phyloP scores from a whole-genome alignment of 2,888 invertebrate genomes.

The Metellina segmentata region DNA sequence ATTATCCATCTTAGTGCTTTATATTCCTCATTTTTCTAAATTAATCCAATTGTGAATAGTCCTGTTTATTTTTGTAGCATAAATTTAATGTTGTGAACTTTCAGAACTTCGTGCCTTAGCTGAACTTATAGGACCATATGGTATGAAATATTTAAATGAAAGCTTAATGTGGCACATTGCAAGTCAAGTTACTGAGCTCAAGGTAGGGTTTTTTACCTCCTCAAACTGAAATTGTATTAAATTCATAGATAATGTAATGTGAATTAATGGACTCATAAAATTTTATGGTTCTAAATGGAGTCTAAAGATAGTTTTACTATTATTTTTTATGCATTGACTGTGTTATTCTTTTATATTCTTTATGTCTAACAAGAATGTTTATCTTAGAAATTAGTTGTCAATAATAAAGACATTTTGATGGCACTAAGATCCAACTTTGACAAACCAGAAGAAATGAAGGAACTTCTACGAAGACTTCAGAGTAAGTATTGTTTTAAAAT shows the following conservation, averaged over 20 bases:
- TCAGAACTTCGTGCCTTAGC: slow-evolving; percentile 93
- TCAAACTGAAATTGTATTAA: no score
- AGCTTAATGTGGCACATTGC: slow-evolving; percentile 99
- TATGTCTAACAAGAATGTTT: not conserved
- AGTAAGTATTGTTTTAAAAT: slow-evolving; percentile 81
- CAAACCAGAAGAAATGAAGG: slow-evolving; percentile 98
- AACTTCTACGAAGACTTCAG: slow-evolving; percentile 93
- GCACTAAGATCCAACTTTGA: slow-evolving; percentile 97
- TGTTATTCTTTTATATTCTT: no score
- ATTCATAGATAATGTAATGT: no score
- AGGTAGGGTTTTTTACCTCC: slow-evolving; percentile 81
- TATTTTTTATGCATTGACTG: no score
- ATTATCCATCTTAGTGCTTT: not conserved
- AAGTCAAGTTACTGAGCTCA: slow-evolving; percentile 97
- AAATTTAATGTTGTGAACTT: not conserved
- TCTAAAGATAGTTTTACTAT: no score
- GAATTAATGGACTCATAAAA: no score
- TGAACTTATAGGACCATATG: slow-evolving; percentile 98
- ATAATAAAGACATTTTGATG: slow-evolving; percentile 95
- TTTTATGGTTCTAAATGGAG: no score
- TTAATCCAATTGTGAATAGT: not conserved
- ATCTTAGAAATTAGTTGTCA: slow-evolving; percentile 84
- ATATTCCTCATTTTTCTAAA: no score
- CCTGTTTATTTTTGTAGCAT: not conserved
- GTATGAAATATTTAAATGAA: slow-evolving; percentile 97